Evolutionary conservation across 2,797 vertebrate species (phyloP).

Genomic region (Anguilla marmorata): DNA sequence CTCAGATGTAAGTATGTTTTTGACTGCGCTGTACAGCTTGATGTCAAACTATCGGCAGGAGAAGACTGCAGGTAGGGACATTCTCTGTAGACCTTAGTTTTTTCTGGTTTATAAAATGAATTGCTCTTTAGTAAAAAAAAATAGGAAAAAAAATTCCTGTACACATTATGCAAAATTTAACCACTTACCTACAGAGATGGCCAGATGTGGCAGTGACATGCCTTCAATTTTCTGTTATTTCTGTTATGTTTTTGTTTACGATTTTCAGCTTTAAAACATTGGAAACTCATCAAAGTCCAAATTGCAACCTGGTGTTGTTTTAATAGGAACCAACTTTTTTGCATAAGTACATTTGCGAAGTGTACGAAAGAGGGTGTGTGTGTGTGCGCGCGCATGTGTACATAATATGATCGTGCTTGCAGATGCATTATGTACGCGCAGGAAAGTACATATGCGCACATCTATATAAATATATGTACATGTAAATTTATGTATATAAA

Average conservation of each 20-base stretch:
- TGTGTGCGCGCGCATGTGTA: constrained; percentile 43
- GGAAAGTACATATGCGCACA: constrained; percentile 53
- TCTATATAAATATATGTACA: constrained; percentile 51
- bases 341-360: constrained; percentile 24
- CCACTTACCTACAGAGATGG: constrained; percentile 66
- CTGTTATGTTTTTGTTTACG: constrained; percentile 46
- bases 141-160: constrained; percentile 53
- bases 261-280: constrained; percentile 75
- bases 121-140: constrained; percentile 68
- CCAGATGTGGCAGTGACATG: constrained; percentile 68
- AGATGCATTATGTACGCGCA: constrained; percentile 40
- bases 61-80: constrained; percentile 69
- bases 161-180: constrained; percentile 77
- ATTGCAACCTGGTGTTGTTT: constrained; percentile 70
- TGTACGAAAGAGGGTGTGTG: constrained; percentile 32
- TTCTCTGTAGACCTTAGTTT: constrained; percentile 69
- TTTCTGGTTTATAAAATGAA: constrained; percentile 72
- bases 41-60: constrained; percentile 78
- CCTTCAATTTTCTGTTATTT: constrained; percentile 63
- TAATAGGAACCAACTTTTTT: constrained; percentile 64
- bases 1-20: constrained; percentile 91
- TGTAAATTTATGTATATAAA: constrained; percentile 58
- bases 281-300: constrained; percentile 68
- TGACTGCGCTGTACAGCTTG: constrained; percentile 94
- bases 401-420: constrained; percentile 36